Conservation (phyloP, 53 echinoderm and acorn worm genomes). For the Temnopleurus reevesii region DNA sequence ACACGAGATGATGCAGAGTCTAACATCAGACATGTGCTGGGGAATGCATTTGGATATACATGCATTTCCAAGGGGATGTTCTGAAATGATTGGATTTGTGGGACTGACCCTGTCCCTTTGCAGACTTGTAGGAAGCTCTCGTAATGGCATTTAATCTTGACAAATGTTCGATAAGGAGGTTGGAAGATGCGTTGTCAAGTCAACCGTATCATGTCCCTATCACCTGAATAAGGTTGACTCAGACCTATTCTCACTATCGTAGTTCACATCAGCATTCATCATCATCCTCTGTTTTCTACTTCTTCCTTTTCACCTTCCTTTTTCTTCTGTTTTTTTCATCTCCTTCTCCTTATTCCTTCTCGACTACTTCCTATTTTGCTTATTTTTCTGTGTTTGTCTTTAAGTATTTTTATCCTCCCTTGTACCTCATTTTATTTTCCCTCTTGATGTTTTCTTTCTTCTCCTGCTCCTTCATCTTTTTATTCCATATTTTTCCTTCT, state of each 20-base stretch:
- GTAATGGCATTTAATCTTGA: neutral
- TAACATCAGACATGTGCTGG: too few species aligned
- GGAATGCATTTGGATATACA: too few species aligned
- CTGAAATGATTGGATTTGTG: too few species aligned
- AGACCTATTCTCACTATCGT: neutral
- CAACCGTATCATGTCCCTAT: neutral
- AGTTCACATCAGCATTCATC: too few species aligned
- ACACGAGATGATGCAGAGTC: too few species aligned
- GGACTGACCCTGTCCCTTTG: too few species aligned
- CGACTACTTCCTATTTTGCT: neutral
- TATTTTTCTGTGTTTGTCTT: neutral
- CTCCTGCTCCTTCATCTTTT: neutral
- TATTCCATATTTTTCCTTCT: neutral
- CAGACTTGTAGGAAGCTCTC: neutral
- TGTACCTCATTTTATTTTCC: neutral
- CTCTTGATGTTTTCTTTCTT: neutral
- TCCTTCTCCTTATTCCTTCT: neutral
- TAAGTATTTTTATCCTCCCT: neutral
- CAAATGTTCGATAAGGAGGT: neutral
- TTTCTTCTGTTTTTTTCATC: neutral
- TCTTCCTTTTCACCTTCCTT: neutral
- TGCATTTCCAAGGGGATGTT: too few species aligned
- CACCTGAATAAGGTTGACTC: neutral
- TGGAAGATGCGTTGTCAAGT: slow-evolving; percentile 27
- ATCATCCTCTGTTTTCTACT: too few species aligned